A percentile compares a stretch with the other conserved stretches of the same genome.
Conservation (phyloP, 2,888 invertebrate species). For the Hydroisotoma schaefferi region DNA sequence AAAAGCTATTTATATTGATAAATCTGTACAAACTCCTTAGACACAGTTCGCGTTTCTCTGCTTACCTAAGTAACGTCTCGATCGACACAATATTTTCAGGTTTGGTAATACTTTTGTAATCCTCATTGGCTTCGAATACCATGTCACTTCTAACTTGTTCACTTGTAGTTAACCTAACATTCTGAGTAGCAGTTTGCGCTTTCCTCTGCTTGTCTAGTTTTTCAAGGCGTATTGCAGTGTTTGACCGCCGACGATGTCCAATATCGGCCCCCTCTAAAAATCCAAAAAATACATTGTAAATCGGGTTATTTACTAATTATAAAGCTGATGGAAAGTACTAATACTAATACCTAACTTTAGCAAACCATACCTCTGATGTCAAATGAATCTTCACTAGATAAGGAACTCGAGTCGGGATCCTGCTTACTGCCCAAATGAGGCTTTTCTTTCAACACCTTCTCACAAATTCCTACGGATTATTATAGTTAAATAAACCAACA, state of each 20-base stretch:
- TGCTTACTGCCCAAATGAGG: constrained; percentile 40
- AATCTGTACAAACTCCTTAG: background rate
- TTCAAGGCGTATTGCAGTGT: constrained; percentile 83
- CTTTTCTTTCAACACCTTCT: constrained; percentile 45
- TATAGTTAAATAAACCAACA: constrained; percentile 8
- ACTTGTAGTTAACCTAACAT: constrained; percentile 40
- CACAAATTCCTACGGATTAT: constrained; percentile 41
- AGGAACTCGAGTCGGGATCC: constrained; percentile 37
- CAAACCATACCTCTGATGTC: constrained; percentile 46
- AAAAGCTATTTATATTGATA: background rate
- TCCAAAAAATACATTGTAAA: constrained; percentile 5
- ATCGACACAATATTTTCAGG: constrained; percentile 28
- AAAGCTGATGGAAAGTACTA: too few species aligned
- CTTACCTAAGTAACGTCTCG: constrained; percentile 41
- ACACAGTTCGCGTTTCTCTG: background rate
- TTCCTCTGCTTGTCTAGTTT: constrained; percentile 82
- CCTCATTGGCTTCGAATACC: constrained; percentile 31
- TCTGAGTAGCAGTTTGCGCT: constrained; percentile 50
- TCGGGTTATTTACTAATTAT: too few species aligned
- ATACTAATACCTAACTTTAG: too few species aligned
- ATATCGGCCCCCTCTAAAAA: constrained; percentile 55
- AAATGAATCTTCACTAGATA: constrained; percentile 46
- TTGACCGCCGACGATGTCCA: constrained; percentile 68
- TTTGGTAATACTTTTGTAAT: constrained; percentile 22
- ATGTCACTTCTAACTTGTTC: constrained; percentile 38